Evolutionary conservation across 2,888 invertebrate genomes (phyloP), one percentile per base, ranked within the genome.

Genomic region (Acanthosepion esculentum): DNA sequence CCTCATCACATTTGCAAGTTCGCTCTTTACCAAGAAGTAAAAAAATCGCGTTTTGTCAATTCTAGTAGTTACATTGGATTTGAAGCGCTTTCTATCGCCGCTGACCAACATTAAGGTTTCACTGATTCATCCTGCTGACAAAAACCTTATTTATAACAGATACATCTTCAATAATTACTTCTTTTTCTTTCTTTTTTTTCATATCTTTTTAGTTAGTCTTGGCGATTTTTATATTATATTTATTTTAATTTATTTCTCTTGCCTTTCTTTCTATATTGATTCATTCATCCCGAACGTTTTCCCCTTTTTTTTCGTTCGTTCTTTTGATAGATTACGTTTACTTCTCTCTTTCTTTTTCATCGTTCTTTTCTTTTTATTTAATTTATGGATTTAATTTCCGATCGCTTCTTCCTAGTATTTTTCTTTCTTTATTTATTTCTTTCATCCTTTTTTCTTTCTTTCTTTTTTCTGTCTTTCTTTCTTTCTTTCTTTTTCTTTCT

Each of bases 51-150:
- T n/a, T 78, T 78, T 78, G 78, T 29, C 78, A 78, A 29, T 78
- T 78, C 29, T 78, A 78, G 78, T 78, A n/a, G 12, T 78, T 78
- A 29, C 78, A 12, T 29, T 78, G 78, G 78, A 78, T 78, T 78
- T 78, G 78, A 78, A 78, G n/a, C 78, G 78, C 29, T n/a, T n/a
- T 78, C 78, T 78, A n/a, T 78, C n/a, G 78, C n/a, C 78, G 78
- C n/a, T 29, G 78, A 78, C n/a, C 78, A 78, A 29, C 7, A 78
- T n/a, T 78, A 78, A 29, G 78, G 78, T 12, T 78, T 78, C 78
- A n/a, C 78, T n/a, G 78, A 12, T 78, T 78, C 78, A 78, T 78
- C n/a, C n/a, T 78, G 78, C 78, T 78, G 78, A 78, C 78, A 78
- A 78, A 78, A 78, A 78, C 29, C 78, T 29, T 78, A 78, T 78